phyloP scores from a whole-genome alignment of 2,113 vertebrate genomes.

The Perca flavescens region DNA sequence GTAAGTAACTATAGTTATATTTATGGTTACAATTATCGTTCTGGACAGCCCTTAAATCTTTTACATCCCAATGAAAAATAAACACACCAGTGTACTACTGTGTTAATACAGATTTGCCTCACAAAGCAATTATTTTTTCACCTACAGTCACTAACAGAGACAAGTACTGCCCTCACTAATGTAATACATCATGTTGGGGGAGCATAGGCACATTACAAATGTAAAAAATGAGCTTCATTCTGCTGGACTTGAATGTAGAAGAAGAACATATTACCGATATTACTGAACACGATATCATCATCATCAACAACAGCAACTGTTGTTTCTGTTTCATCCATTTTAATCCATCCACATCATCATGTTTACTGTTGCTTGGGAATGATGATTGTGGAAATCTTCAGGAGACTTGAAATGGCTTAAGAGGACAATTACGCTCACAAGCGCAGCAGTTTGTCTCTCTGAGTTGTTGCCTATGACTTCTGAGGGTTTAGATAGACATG shows the following conservation, averaged over 20 bases:
- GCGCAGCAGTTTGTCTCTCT: neutral
- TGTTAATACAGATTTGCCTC: neutral
- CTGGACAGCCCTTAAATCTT: neutral
- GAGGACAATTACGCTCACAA: neutral
- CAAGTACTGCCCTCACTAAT: neutral
- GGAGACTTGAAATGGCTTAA: neutral
- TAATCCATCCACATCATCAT: neutral
- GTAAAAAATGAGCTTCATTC: neutral
- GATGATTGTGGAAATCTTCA: slow-evolving; percentile 6
- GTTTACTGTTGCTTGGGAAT: neutral
- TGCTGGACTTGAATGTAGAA: neutral
- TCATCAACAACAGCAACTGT: too few relatives aligned
- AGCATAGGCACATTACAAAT: neutral
- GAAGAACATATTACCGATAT: neutral
- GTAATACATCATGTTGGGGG: slow-evolving; percentile 26
- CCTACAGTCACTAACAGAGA: neutral
- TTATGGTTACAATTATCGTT: too few relatives aligned
- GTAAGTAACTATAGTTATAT: too few relatives aligned
- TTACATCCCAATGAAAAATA: neutral
- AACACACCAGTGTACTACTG: neutral
- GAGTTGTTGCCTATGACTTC: neutral
- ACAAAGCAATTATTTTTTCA: neutral
- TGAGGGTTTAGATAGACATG: neutral
- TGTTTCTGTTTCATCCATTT: neutral
- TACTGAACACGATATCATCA: neutral